These are phyloP conservation scores for Chiroxiphia lanceolata DNA, from an alignment of 2,797 vertebrate species.

Conservation along the genomic window DNA sequence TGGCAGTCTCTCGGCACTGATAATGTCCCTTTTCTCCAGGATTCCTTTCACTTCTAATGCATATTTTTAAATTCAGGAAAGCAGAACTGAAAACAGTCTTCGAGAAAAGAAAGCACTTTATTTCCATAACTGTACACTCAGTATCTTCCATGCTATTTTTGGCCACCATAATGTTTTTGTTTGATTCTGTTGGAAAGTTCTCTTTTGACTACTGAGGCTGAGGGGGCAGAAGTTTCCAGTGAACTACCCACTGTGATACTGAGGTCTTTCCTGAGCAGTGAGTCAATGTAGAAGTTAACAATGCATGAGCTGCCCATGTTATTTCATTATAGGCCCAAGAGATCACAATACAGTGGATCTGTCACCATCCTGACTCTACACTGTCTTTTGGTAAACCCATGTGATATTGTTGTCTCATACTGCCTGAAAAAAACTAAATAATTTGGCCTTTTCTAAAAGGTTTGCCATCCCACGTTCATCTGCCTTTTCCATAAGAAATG, in stretches of 20 bases:
- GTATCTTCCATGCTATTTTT: slow-evolving; percentile 44
- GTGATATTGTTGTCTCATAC: not conserved
- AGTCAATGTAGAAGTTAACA: slow-evolving; percentile 2
- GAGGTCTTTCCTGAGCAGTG: not conserved
- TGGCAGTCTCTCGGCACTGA: not conserved
- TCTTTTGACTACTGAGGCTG: not conserved
- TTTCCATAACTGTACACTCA: not conserved
- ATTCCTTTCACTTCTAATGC: not conserved
- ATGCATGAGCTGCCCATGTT: not conserved
- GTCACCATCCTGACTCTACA: not conserved
- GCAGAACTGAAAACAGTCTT: slow-evolving; percentile 21
- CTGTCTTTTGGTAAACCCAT: not conserved
- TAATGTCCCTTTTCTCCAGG: not conserved
- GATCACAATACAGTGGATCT: not conserved
- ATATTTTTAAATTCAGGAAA: not conserved
- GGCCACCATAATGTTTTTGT: slow-evolving; percentile 35
- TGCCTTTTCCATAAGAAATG: not conserved
- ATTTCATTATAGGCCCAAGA: not conserved
- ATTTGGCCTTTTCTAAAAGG: not conserved
- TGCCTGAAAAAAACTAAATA: not conserved
- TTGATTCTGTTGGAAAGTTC: slow-evolving; percentile 30
- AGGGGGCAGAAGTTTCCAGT: slow-evolving; percentile 45
- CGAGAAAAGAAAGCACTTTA: not conserved
- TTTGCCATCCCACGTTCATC: not conserved
- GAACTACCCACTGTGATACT: not conserved